Base-by-base conservation (phyloP, 2,888 invertebrate species). In the Pterostichus madidus region DNA sequence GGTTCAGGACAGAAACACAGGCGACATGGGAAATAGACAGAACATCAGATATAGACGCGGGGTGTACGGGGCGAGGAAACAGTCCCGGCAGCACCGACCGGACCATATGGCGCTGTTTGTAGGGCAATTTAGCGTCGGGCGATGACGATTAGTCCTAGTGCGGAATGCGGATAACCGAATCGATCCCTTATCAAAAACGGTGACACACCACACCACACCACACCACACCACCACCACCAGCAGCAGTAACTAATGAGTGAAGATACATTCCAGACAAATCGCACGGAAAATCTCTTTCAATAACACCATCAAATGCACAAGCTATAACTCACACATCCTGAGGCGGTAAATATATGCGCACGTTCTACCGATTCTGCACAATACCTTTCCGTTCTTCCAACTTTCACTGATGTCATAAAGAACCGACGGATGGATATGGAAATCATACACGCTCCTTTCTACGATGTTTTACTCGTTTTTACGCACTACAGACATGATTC, bases 81-180 rank as follows among this genome's bases (percentile, higher is more conserved):
- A 24, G 24, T 3, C 24, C 24, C 24, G 24, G 24, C 68, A 39
- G 39, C 17, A 17, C 31, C 24, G 17, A 17, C 15, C 15, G 46
- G 49, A 31, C 75, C 75, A 75, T 75, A 75, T 75, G 75, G 75
- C 32, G 17, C 31, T 17, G 24, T 75, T 71, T 39, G 46, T 24
- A 17, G n/a, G 73, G 35, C 64, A 64, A 64, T 64, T 64, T 64
- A 64, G 64, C 35, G 8, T 11, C 13, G 59, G 17, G 56, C 17
- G 5, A 56, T 56, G 56, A 56, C 56, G 17, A 56, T 56, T 39
- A 68, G 39, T 68, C 15, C 10, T 32, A 32, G 35, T 32, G n/a
- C 35, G 64, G 64, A 68, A 68, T 64, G 64, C 39, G 68, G 68
- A 68, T 68, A 44, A 44, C 68, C 44, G 68, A 68, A 68, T 68